Base-by-base conservation (phyloP, 2,113 vertebrate genomes). In the Apistogramma diplotaenia region DNA sequence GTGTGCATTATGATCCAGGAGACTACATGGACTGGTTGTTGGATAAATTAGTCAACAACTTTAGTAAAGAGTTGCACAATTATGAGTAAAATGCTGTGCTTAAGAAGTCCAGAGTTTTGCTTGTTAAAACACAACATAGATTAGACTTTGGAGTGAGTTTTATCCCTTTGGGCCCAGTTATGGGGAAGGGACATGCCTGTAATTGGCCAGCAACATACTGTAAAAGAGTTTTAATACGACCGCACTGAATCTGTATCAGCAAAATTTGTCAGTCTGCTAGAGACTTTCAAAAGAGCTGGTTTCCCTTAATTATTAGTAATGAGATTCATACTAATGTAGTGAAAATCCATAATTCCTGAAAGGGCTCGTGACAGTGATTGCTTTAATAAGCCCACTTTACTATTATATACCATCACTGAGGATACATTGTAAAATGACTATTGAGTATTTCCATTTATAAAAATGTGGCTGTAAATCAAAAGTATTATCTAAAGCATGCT, bases 241-340 rank as follows among this genome's bases (percentile, higher is more conserved):
- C 8, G 40, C 75, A 77, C 10, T 79, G 79, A 61, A 60, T 77
- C 78, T 62, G 76, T 78, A 78, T 85, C 76, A 88, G 79, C 80
- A 89, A 81, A 59, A 78, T 81, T 59, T 86, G 54, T 76, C 79
- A 87, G 62, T 59, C 81, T 85, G n/a, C 71, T 33, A 62, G n/a
- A n/a, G n/a, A n/a, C n/a, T n/a, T n/a, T n/a, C 81, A 70, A 78
- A 78, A 71, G 71, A 83, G 74, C 55, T 70, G 62, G 74, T 57
- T 86, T 78, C 89, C 81, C 74, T 85, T 89, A 81, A 87, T 89
- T 83, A 85, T 86, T 83, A 59, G 59, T 90, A 89, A 89, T 84
- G 82, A 87, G 89, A 74, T 86, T 73, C 81, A 86, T 87, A 76
- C 59, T 87, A 75, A 85, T 75, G 46, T n/a, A 12, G 11, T 18